These are phyloP conservation scores for Anastrepha obliqua DNA, from an alignment of 1,140 invertebrate genomes.

Conservation along the genomic window DNA sequence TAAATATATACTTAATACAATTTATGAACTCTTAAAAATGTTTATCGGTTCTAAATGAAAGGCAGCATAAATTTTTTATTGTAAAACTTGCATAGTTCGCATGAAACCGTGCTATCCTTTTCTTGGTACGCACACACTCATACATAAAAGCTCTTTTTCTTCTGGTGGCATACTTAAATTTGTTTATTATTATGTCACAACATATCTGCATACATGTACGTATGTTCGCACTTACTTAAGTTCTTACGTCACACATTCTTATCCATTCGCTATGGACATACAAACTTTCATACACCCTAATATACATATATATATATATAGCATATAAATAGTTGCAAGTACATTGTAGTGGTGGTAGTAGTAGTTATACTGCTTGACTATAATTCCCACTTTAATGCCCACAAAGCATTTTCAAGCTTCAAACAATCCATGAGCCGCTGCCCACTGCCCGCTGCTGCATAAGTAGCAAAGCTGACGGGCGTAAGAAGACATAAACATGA, in stretches of 20 bases:
- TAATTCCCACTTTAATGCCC: conserved; percentile 37
- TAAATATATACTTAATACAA: not conserved
- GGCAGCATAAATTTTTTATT: conserved; percentile 19
- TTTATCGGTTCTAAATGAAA: conserved; percentile 23
- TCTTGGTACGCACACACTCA: not conserved
- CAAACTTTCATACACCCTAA: not conserved
- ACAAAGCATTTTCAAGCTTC: conserved; percentile 28
- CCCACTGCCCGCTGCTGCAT: not conserved
- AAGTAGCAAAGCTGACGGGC: not conserved
- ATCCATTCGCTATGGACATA: not conserved
- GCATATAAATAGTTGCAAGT: not conserved
- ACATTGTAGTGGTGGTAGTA: not conserved
- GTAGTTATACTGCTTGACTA: conserved; percentile 18
- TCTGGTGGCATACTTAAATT: not conserved
- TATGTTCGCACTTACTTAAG: not conserved
- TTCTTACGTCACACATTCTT: not conserved
- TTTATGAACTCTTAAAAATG: conserved; percentile 11
- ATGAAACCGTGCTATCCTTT: conserved; percentile 10
- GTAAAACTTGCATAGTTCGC: conserved; percentile 31
- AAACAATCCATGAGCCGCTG: not conserved
- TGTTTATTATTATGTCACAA: conserved; percentile 17
- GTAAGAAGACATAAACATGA: conserved; percentile 19
- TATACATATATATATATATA: not conserved
- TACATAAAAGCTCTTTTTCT: not conserved
- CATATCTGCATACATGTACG: not conserved